Evolutionary conservation across 2,888 invertebrate genomes (phyloP), one percentile per base, ranked within the genome.

Genomic region (Boloria euphrosyne): DNA sequence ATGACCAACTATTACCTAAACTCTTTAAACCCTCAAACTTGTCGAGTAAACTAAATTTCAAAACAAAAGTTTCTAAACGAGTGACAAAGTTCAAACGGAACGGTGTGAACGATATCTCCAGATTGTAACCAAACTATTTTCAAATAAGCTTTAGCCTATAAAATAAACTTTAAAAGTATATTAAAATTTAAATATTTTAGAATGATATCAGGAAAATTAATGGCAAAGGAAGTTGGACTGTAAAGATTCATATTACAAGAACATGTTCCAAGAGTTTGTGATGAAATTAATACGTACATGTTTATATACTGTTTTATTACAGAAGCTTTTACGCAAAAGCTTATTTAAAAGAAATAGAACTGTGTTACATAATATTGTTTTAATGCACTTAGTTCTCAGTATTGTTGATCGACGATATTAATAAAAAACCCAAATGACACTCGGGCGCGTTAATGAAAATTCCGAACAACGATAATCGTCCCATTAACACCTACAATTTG

Each of bases 401-500:
- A 59, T 49, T 50, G 49, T 49, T 59, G 59, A 59, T 59, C 49
- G 18, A 59, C 49, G 17, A 27, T 59, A 59, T 59, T 49, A 49
- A 59, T 38, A 60, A 55, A 67, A 67, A 71, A 67, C 31, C 47
- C 22, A 62, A 65, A 67, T 57, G 58, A 53, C 63, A 47, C 46
- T 44, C 16, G 18, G 16, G 49, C 44, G 46, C 17, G 63, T 53
- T 68, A 62, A 68, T 63, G 64, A 65, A 77, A 66, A 65, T 66
- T 59, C 62, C 62, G 43, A 62, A 59, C 66, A 47, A 53, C 62
- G 61, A 64, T 70, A 68, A 70, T 69, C 65, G 64, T 53, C 66
- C 62, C 69, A 73, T 70, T 68, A 72, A 65, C 68, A 68, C 65
- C 62, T 69, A 69, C 65, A 62, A 60, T 31, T 57, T 58, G 65